Evolutionary conservation across 2,113 vertebrate genomes (phyloP), one percentile per base, ranked within the genome.

Genomic region (Euleptes europaea): DNA sequence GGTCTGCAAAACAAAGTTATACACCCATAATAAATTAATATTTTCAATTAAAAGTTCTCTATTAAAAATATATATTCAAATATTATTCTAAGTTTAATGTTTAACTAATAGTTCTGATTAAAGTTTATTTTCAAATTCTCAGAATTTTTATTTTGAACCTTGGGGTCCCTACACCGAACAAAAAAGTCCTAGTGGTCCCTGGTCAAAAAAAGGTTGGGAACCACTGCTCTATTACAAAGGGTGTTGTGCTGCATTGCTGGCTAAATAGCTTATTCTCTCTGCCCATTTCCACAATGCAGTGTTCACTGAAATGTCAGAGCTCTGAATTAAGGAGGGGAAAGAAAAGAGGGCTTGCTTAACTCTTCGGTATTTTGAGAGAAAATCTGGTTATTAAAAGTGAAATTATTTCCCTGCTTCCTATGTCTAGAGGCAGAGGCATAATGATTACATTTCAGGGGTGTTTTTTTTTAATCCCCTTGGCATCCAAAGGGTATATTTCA

Each of bases 361-460:
- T 86, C 73, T 83, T 83, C 79, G 28, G 38, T 92, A 77, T 67
- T 66, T 75, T 67, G 76, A 88, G 49, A 85, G 86, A 31, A 73
- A 92, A 93, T 79, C 67, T 1, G 1, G 40, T 85, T 90, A 86
- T 91, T 78, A 90, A 80, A 90, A 63, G 44, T 9, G 83, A 82
- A 76, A 85, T 92, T 93, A 92, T 89, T 84, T 90, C 90, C 78
- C 63, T 73, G 0, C 91, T 92, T 88, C 86, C 83, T 87, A 82
- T 89, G 9, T 86, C 15, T 84, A 86, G 88, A 90, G 90, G 91
- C 60, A 42, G 79, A 87, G 91, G 78, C 82, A 87, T 88, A 87
- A 88, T 91, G 94, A 93, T 93, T 93, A 49, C 63, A 82, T 88
- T 92, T 93, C 88, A 88, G 84, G 23, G n/a, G n/a, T n/a, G n/a